Conservation (phyloP, 1,140 invertebrate species). For the Proctacanthus coquilletti region DNA sequence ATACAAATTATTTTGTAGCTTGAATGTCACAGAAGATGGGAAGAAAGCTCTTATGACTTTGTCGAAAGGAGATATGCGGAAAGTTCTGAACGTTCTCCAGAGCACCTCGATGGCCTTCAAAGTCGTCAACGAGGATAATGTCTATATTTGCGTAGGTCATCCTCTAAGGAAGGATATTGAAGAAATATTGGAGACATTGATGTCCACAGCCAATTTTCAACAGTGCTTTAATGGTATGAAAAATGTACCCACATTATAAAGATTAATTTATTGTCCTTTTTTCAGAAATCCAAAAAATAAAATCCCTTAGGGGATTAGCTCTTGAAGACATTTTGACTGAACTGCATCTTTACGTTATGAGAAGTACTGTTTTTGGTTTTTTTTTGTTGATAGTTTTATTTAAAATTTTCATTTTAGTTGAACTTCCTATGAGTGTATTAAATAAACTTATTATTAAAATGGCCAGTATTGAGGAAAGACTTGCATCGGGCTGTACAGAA, state of each 20-base stretch:
- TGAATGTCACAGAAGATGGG: slow-evolving; percentile 79
- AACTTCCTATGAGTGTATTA: slow-evolving; percentile 58
- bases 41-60: slow-evolving; percentile 79
- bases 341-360: slow-evolving; percentile 68
- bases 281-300: slow-evolving; percentile 68
- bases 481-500: slow-evolving; percentile 64
- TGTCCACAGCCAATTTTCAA: slow-evolving; percentile 71
- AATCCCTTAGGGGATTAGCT: slow-evolving; percentile 75
- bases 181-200: slow-evolving; percentile 73
- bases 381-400: slow-evolving; percentile 22
- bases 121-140: slow-evolving; percentile 75
- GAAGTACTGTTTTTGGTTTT: too few species aligned
- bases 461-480: slow-evolving; percentile 65
- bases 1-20: slow-evolving; percentile 34
- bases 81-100: slow-evolving; percentile 90
- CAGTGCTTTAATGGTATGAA: slow-evolving; percentile 63
- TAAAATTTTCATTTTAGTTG: slow-evolving; percentile 62
- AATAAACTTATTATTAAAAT: slow-evolving; percentile 63
- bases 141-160: slow-evolving; percentile 94
- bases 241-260: slow-evolving; percentile 1
- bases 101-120: slow-evolving; percentile 81
- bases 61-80: slow-evolving; percentile 95
- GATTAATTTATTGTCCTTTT: slow-evolving; percentile 8
- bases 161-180: slow-evolving; percentile 81
- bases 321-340: slow-evolving; percentile 82